Evolutionary conservation across 2,888 invertebrate species (phyloP), one percentile per base, ranked within the genome.

Genomic region (Drosophila gaucha): DNA sequence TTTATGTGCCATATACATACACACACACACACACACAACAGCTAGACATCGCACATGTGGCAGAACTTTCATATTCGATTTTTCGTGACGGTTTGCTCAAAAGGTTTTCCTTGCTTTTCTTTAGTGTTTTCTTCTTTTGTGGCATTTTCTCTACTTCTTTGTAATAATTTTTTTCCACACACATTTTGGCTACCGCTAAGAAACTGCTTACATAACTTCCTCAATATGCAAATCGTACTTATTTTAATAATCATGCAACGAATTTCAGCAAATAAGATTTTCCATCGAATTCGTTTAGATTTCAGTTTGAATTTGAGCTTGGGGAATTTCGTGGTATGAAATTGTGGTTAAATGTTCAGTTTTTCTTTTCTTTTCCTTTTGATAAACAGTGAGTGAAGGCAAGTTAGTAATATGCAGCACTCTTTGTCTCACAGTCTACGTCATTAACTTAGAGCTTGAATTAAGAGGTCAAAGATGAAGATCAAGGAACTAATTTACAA

Each of bases 1-100:
- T 74, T 74, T 74, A 74, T 74, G 77, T 74, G 67, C 67, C 67
- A 39, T 22, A 55, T 36, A 62, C 30, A 56, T 36, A 51, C 39
- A 60, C 46, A 47, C 20, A 51, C 28, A 50, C 18, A 47, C 54
- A 46, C 41, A 46, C 26, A 35, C 16, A 56, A 12, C 58, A 39
- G 24, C 33, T 36, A 43, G 30, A 67, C 39, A 56, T 67, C 43
- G 46, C 71, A 63, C 72, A 67, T 86, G 67, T 65, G 67, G 55
- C 50, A 64, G 57, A 79, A 63, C 67, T 73, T 86, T 79, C 80
- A 76, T 65, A 86, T 83, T 79, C 86, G 84, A 80, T 83, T 86
- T 74, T 80, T 78, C 82, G 58, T 80, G 71, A 78, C 47, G 78
- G 50, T 35, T 55, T 47, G 57, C 55, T 63, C 54, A 51, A 78